Evolutionary conservation across 2,113 vertebrate genomes (phyloP), one percentile per base, ranked within the genome.

Genomic region (Stigmatopora nigra): DNA sequence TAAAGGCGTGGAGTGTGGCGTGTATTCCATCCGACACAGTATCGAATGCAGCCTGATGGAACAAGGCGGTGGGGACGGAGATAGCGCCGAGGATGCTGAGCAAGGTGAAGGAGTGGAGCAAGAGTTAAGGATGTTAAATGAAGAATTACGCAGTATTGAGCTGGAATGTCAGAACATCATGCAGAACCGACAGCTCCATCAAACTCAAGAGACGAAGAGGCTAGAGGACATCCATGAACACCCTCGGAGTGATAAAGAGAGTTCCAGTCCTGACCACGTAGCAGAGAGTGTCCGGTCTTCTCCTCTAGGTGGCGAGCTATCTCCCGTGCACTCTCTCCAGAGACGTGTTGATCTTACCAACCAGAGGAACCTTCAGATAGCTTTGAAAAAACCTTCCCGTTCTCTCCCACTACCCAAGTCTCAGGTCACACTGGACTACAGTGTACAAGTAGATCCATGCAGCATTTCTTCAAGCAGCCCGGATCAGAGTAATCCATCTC

Each of bases 121-220:
- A 8, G 96, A 98, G 86, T 89, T 98, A 15, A 92, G 93, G 77
- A 81, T 98, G 82, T 90, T 98, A 14, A 98, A 98, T 3, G 94
- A 98, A 69, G 96, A 98, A 66, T 88, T 98, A n/a, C 89, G 93
- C 46, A 98, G 84, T 73, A 97, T 97, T 71, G 95, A 98, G 81
- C 91, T 93, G 0, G 95, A 98, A 74, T 98, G 96, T 84, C 95
- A 97, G 86, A 98, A 89, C 69, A 97, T 98, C 84, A 98, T 98
- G 95, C 92, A 95, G 75, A 93, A 95, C 11, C 95, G 97, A 73
- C 89, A 83, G 65, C 91, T 94, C 51, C 92, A 91, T 71, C 92
- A 93, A 68, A 84, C 82, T 64, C 85, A 78, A 35, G 72, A 83
- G 52, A 49, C 65, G 9, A 72, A 71, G 52, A 77, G 93, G 75